Evolutionary conservation across 2,113 vertebrate genomes (phyloP), one percentile per base, ranked within the genome.

Genomic region (Acinonyx jubatus): DNA sequence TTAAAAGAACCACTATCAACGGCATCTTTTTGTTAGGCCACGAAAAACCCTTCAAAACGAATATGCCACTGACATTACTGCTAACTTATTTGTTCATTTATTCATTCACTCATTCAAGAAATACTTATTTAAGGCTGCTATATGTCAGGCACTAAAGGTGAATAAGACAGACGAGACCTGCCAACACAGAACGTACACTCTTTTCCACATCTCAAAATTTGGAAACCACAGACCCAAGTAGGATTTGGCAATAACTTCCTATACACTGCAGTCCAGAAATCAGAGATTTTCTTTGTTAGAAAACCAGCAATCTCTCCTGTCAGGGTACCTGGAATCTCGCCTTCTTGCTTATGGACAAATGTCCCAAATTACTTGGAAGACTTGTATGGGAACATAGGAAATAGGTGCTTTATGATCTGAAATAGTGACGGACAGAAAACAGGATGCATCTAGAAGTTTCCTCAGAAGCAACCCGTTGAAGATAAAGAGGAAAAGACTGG

Each of bases 41-140:
- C 89, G 63, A 86, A 95, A 86, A 96, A 38, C 19, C 21, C 38
- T 92, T 94, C 50, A 80, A 80, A 93, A 76, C 91, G 29, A 94
- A 88, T 81, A 82, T 50, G 63, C 12, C 76, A 83, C n/a, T 74
- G 79, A 23, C 61, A 79, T 86, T 66, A 48, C 25, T 84, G 74
- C 52, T 89, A 45, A 52, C 38, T 71, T 83, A 95, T 63, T 90
- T 68, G 73, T 63, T 61, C 71, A 14, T 52, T 89, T 92, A 81
- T n/a, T 91, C 33, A 95, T 61, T 61, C 69, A 25, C 36, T 92
- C 94, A 80, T 38, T 90, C 31, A 93, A 86, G 11, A 93, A 88
- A 9, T 80, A 74, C 74, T 88, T 88, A 74, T 45, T 79, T 68
- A 91, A 45, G 45, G 27, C 45, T 93, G 41, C 68, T 79, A 2